These are phyloP conservation scores for Dendrocopos noguchii DNA, from an alignment of 2,113 vertebrate genomes.

Conservation along the genomic window DNA sequence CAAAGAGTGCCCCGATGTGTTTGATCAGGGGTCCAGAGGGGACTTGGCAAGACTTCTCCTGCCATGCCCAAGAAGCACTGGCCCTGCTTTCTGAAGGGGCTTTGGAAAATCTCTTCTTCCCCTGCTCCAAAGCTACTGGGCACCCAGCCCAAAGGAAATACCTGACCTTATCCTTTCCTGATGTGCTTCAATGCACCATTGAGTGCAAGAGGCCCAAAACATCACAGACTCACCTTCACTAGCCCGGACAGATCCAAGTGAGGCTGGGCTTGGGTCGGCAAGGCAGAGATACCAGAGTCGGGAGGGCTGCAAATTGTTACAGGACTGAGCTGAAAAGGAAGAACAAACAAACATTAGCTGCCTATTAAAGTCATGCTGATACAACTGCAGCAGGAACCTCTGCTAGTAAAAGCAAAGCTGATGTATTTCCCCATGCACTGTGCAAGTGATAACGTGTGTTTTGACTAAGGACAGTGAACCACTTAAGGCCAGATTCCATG, in stretches of 20 bases:
- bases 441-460: not conserved
- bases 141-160: slow-evolving; percentile 64
- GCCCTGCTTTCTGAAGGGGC: not conserved
- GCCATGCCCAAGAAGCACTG: not conserved
- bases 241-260: not conserved
- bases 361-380: not conserved
- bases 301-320: not conserved
- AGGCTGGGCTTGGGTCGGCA: not conserved
- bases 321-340: not conserved
- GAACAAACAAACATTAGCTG: not conserved
- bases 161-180: slow-evolving; percentile 59
- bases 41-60: slow-evolving; percentile 2
- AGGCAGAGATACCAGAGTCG: not conserved
- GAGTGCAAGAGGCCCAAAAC: not conserved
- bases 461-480: not conserved
- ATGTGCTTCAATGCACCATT: slow-evolving; percentile 54
- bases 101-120: slow-evolving; percentile 11
- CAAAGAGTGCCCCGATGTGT: not conserved
- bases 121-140: slow-evolving; percentile 11
- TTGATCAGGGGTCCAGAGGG: not conserved
- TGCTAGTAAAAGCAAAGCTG: not conserved
- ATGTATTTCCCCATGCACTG: not conserved
- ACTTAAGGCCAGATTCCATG: not conserved
- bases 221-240: slow-evolving; percentile 3
- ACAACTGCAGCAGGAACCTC: not conserved